Conservation (phyloP, 2,113 vertebrate genomes). For the Loxodonta africana region DNA sequence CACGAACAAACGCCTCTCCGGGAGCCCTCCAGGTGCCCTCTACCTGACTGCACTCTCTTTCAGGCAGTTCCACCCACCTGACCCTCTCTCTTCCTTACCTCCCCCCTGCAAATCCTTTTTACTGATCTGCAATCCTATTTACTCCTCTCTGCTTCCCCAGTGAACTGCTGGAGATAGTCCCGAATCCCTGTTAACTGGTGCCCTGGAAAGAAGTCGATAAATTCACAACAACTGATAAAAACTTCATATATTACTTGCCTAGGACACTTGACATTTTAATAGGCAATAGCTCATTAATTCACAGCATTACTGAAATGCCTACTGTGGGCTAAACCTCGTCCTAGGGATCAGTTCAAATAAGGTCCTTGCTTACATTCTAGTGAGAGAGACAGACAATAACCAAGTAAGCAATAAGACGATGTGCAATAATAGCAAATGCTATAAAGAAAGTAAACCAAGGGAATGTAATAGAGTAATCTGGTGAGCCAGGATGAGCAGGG, state of each 20-base stretch:
- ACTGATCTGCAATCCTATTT: not conserved
- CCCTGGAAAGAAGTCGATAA: slow-evolving; percentile 21
- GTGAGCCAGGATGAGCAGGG: not conserved
- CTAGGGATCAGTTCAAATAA: not conserved
- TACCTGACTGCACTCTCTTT: not conserved
- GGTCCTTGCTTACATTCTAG: not conserved
- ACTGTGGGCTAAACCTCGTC: not conserved
- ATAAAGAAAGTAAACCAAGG: not conserved
- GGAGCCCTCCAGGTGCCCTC: not conserved
- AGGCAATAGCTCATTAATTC: slow-evolving; percentile 16
- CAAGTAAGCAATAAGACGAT: not conserved
- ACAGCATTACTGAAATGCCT: not conserved
- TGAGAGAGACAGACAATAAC: not conserved
- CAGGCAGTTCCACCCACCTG: not conserved
- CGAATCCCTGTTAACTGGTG: not conserved
- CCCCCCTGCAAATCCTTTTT: not conserved
- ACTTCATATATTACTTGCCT: not conserved
- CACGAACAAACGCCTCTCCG: not conserved
- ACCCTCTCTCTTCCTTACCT: not conserved
- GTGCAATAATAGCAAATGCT: not conserved
- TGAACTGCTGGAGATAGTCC: not conserved
- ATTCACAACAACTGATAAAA: not conserved
- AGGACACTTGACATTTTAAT: not conserved
- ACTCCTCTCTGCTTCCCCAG: not conserved
- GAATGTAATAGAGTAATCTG: not conserved